phyloP scores from a whole-genome alignment of 1,140 invertebrate genomes.

The Diorhabda carinulata region DNA sequence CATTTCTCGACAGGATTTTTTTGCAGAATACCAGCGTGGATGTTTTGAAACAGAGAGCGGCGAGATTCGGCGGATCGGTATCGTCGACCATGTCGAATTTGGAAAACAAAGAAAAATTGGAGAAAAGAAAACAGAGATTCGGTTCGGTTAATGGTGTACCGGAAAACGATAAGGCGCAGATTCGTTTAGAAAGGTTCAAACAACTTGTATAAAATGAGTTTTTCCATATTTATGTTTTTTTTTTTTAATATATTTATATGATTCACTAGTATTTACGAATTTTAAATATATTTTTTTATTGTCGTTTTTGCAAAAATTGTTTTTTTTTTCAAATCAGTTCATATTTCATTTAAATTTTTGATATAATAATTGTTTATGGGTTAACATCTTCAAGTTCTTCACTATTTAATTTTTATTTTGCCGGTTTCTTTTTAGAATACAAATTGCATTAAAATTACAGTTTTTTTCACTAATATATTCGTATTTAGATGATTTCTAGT shows the following conservation, averaged over 20 bases:
- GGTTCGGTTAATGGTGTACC: constrained; percentile 44
- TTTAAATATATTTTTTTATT: background rate
- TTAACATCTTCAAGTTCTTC: too few relatives aligned
- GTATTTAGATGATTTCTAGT: too few relatives aligned
- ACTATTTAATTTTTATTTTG: too few relatives aligned
- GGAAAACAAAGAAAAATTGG: constrained; percentile 62
- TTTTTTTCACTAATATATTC: too few relatives aligned
- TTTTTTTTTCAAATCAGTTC: constrained; percentile 5
- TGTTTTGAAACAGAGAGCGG: constrained; percentile 67
- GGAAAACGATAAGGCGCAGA: constrained; percentile 33
- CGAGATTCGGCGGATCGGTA: constrained; percentile 70
- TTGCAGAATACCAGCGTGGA: constrained; percentile 51
- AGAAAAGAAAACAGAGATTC: constrained; percentile 69
- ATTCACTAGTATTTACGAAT: constrained; percentile 3
- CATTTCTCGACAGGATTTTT: background rate
- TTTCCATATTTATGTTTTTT: background rate
- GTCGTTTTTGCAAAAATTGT: too few relatives aligned
- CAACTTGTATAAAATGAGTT: constrained; percentile 30
- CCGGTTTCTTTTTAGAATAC: too few relatives aligned
- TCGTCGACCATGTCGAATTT: constrained; percentile 64
- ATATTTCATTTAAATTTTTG: background rate
- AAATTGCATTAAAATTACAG: too few relatives aligned
- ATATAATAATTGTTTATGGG: background rate
- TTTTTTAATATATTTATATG: background rate
- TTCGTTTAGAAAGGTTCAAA: constrained; percentile 41